Percentiles rank a stretch among this genome's conserved stretches.
Conservation (phyloP, 2,113 vertebrate genomes). For the Varanus komodoensis region DNA sequence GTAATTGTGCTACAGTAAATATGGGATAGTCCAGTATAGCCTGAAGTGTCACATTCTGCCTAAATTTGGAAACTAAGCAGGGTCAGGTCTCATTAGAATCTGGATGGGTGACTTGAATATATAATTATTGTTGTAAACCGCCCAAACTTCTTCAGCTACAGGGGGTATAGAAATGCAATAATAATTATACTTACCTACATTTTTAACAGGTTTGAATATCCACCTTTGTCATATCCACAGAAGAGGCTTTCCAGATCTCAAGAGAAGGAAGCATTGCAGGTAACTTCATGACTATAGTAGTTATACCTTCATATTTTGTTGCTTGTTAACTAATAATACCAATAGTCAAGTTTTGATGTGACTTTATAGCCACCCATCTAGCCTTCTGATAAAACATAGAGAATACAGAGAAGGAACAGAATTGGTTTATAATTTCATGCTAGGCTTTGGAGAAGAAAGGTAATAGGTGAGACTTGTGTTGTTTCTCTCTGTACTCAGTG, state of each 20-base stretch:
- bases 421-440: neutral
- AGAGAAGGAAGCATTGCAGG: constrained; percentile 82
- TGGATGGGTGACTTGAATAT: too few species aligned
- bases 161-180: too few species aligned
- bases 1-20: neutral
- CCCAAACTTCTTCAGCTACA: too few species aligned
- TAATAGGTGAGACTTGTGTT: neutral
- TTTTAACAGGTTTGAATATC: constrained; percentile 84
- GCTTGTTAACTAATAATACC: neutral
- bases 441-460: neutral
- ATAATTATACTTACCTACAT: neutral
- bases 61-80: too few species aligned
- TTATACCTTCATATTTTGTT: neutral
- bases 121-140: too few species aligned
- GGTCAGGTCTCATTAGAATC: too few species aligned
- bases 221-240: constrained; percentile 75
- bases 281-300: constrained; percentile 50
- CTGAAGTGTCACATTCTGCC: too few species aligned
- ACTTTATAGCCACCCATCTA: neutral
- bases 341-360: neutral
- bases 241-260: constrained; percentile 72
- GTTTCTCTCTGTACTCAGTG: neutral
- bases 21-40: neutral
- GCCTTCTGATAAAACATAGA: neutral
- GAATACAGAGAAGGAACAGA: neutral